Evolutionary conservation across 2,113 vertebrate genomes (phyloP).

Genomic region (Strix uralensis): DNA sequence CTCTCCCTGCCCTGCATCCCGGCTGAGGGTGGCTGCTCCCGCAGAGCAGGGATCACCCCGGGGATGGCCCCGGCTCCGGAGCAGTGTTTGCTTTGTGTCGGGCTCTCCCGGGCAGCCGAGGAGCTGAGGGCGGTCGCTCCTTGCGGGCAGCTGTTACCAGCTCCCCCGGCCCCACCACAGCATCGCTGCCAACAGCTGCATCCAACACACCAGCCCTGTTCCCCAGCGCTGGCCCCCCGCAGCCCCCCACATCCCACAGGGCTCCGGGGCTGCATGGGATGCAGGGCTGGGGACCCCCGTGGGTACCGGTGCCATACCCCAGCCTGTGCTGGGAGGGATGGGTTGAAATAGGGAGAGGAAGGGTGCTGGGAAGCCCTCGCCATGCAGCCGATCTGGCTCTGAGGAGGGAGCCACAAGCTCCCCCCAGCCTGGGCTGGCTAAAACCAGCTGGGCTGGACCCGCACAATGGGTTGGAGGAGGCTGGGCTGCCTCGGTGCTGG

Average conservation of each 20-base stretch:
- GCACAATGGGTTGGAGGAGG: background rate
- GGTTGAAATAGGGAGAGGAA: background rate
- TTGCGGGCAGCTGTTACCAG: conserved; percentile 41
- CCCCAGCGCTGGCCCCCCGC: background rate
- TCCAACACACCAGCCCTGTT: background rate
- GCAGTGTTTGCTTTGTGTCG: background rate
- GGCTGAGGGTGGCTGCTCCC: background rate
- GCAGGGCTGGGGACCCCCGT: background rate
- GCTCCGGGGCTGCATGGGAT: background rate
- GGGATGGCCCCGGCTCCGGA: background rate
- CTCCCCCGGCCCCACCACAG: background rate
- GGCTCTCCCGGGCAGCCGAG: background rate
- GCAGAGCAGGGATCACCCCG: background rate
- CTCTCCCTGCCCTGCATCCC: background rate
- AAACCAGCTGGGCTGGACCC: background rate
- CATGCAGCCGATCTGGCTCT: accelerated
- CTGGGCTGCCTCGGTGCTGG: background rate
- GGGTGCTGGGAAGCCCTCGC: background rate
- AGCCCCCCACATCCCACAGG: background rate
- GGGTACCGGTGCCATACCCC: background rate
- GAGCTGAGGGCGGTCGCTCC: background rate
- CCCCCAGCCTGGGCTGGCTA: background rate
- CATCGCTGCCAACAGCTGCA: conserved; percentile 48
- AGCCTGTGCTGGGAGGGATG: background rate
- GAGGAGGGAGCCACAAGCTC: background rate